A percentile compares a stretch with the other conserved stretches of the same genome.
These are phyloP conservation scores for Allobates femoralis DNA, from an alignment of 2,797 vertebrate species.

Conservation along the genomic window DNA sequence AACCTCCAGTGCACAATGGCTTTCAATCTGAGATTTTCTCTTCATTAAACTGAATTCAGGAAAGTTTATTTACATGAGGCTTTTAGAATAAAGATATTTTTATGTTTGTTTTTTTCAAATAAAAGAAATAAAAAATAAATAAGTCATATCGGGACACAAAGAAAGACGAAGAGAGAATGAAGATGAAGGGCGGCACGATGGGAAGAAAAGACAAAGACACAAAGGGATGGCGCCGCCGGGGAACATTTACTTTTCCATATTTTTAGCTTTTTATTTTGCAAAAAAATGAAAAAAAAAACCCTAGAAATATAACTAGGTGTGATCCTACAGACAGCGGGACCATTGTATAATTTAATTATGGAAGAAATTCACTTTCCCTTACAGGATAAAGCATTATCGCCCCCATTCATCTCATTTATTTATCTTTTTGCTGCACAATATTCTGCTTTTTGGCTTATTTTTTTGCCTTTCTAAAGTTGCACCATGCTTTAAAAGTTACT, in stretches of 20 bases:
- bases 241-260: neutral
- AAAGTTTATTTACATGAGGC: no score
- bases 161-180: neutral
- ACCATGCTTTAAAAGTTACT: no score
- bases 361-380: neutral
- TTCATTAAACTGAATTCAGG: no score
- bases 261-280: neutral
- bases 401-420: no score
- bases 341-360: neutral
- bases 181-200: neutral
- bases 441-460: no score
- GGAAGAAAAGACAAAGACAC: neutral
- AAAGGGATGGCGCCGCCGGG: neutral
- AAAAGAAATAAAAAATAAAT: neutral
- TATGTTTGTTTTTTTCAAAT: no score
- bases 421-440: no score
- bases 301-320: neutral
- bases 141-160: neutral
- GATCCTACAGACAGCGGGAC: neutral
- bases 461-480: no score
- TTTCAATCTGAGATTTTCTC: no score
- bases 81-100: no score
- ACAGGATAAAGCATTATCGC: neutral
- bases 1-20: no score
- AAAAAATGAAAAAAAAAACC: neutral